Base-by-base conservation (phyloP, 2,797 vertebrate species). In the Amniataba percoides region DNA sequence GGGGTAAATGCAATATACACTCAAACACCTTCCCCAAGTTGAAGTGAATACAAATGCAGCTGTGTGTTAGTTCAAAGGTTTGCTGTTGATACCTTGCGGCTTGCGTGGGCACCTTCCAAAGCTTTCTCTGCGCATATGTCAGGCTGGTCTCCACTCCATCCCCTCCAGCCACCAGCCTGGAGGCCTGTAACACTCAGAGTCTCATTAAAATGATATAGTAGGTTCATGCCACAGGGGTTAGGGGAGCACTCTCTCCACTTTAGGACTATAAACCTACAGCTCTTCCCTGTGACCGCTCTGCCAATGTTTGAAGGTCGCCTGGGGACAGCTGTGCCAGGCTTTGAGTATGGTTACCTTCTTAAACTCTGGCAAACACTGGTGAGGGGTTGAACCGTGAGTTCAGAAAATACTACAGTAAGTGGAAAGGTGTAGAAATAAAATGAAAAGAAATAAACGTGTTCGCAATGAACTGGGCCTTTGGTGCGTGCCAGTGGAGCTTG, bases 171-270 rank as follows among this genome's bases (percentile, higher is more conserved):
- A 59, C 61, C 57, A 81, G 82, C 89, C 88, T 65, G 55, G 53
- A 87, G 87, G 78, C 77, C 78, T 58, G 74, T 62, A 80, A 76
- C 85, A 66, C 76, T 84, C 74, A 78, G 60, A 86, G 72, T 78
- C 66, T 85, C 83, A 90, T 93, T 89, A 92, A 92, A 90, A 90
- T 91, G 82, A 91, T 78, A 88, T 85, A 92, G 87, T 77, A 69
- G 81, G 87, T 87, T 81, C 58, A 78, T 77, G 84, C 74, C 70
- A 87, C 78, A 59, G 63, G 87, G 85, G 83, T 84, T 74, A 89
- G 74, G 82, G 84, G 81, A 91, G 81, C 83, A 31, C 61, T 71
- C 68, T 66, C 73, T 84, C 74, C 82, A 87, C 85, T 89, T 92
- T 81, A 90, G 74, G 78, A 75, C 78, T 87, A 80, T 90, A 90